phyloP scores from a whole-genome alignment of 1,140 invertebrate genomes.

The Protaetia brevitarsis region DNA sequence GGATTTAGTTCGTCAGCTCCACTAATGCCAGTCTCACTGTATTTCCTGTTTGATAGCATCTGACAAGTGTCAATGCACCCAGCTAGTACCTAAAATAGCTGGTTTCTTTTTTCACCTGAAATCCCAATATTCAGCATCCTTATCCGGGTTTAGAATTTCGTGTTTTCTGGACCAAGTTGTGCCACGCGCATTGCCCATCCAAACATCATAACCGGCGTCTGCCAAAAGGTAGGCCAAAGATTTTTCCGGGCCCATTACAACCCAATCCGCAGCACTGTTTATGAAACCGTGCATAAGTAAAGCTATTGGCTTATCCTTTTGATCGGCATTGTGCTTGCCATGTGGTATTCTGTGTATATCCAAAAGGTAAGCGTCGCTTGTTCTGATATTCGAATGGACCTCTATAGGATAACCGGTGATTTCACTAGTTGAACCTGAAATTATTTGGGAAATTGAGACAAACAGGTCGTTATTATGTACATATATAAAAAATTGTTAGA shows the following conservation, averaged over 20 bases:
- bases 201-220: slow-evolving; percentile 68
- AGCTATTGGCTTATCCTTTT: slow-evolving; percentile 49
- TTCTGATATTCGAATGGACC: slow-evolving; percentile 40
- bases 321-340: slow-evolving; percentile 26
- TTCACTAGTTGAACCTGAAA: no score
- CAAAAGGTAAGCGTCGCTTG: slow-evolving; percentile 54
- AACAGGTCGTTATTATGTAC: no score
- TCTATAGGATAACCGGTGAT: slow-evolving; percentile 39
- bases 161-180: slow-evolving; percentile 64
- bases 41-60: no score
- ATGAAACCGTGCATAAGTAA: slow-evolving; percentile 70
- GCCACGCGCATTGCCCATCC: slow-evolving; percentile 71
- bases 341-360: slow-evolving; percentile 50
- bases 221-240: slow-evolving; percentile 52
- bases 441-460: no score
- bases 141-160: slow-evolving; percentile 49
- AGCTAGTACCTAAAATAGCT: no score
- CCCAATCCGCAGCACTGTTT: slow-evolving; percentile 62
- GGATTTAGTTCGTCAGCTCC: no score
- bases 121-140: slow-evolving; percentile 49
- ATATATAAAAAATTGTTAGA: no score
- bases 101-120: not conserved
- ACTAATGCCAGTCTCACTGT: no score
- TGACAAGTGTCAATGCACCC: no score
- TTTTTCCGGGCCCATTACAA: slow-evolving; percentile 61